phyloP scores from a whole-genome alignment of 2,113 vertebrate genomes.

The Hemiscyllium ocellatum region DNA sequence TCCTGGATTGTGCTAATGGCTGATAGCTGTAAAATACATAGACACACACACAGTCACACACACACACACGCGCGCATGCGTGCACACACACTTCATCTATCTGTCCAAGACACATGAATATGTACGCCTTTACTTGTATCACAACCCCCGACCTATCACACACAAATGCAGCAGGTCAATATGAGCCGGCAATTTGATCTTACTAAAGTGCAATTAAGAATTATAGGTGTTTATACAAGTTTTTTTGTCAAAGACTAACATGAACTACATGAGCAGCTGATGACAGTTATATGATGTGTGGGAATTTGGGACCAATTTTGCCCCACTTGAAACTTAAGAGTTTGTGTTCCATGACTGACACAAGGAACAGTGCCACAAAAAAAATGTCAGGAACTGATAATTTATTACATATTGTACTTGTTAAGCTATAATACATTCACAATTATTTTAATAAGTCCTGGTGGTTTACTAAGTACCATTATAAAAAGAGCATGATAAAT shows the following conservation, averaged over 20 bases:
- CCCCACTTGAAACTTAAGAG: background rate
- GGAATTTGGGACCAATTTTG: background rate
- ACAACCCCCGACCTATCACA: slow-evolving; percentile 28
- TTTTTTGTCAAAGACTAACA: slow-evolving; percentile 39
- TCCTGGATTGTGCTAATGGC: slow-evolving; percentile 83
- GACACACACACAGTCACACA: background rate
- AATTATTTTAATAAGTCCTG: background rate
- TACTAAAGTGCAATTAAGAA: slow-evolving; percentile 68
- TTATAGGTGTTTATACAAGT: slow-evolving; percentile 65
- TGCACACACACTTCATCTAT: too few species aligned
- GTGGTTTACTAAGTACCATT: background rate
- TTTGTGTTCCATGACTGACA: background rate
- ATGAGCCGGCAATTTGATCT: slow-evolving; percentile 73
- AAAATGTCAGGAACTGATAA: background rate
- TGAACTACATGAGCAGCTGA: slow-evolving; percentile 55
- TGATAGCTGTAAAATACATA: slow-evolving; percentile 80
- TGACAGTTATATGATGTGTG: slow-evolving; percentile 15
- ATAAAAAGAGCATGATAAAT: background rate
- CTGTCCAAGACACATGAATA: too few species aligned
- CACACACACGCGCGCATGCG: background rate
- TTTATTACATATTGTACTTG: too few species aligned
- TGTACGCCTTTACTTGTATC: too few species aligned
- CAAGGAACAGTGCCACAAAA: background rate
- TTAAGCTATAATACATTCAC: background rate
- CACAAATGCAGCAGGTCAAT: slow-evolving; percentile 63